These are phyloP conservation scores for Selene dorsalis DNA, from an alignment of 2,797 vertebrate genomes.

Conservation along the genomic window DNA sequence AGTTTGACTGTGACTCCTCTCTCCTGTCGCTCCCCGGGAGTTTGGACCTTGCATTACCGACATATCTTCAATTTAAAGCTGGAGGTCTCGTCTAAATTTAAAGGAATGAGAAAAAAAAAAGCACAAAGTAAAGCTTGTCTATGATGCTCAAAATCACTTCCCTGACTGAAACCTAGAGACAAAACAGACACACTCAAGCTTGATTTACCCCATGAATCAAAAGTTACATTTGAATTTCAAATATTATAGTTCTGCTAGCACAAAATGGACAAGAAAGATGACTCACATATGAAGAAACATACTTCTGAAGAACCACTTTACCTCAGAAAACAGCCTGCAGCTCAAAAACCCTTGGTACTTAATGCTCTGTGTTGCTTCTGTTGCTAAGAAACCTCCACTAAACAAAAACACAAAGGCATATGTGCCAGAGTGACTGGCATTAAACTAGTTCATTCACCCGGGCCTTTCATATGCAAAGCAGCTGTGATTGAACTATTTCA, in stretches of 20 bases:
- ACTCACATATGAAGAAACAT: neutral
- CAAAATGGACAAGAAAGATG: neutral
- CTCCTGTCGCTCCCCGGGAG: neutral
- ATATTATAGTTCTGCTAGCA: neutral
- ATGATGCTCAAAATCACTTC: neutral
- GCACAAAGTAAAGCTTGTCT: accelerated
- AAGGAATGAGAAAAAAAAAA: constrained; percentile 12
- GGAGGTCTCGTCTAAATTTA: constrained; percentile 11
- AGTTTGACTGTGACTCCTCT: constrained; percentile 8
- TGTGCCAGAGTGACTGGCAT: constrained; percentile 20
- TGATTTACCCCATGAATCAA: neutral
- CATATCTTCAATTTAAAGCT: constrained; percentile 32
- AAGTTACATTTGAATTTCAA: neutral
- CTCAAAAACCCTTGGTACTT: constrained; percentile 22
- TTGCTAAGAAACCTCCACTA: constrained; percentile 77
- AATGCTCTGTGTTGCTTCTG: constrained; percentile 66
- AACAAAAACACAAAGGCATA: constrained; percentile 64
- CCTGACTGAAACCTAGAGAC: neutral
- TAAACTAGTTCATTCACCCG: neutral
- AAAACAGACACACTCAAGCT: too few relatives aligned
- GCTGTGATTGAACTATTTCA: accelerated
- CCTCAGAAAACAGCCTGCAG: constrained; percentile 41
- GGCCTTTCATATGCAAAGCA: neutral
- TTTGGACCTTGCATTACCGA: constrained; percentile 1
- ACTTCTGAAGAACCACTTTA: constrained; percentile 36